Base-by-base conservation (phyloP, 2,113 vertebrate genomes). In the Oncorhynchus masou region DNA sequence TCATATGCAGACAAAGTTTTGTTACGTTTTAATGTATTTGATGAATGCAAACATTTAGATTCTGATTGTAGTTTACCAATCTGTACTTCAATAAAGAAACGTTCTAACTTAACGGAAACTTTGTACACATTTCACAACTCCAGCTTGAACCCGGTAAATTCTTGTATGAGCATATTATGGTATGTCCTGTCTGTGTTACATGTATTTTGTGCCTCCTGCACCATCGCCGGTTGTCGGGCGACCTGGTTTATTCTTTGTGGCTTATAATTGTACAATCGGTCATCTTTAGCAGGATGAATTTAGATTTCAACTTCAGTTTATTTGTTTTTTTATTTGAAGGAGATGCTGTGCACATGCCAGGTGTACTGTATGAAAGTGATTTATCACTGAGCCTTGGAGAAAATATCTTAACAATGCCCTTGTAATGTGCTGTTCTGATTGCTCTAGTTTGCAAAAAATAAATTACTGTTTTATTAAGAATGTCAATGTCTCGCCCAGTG, bases 21-120 rank as follows among this genome's bases (percentile, higher is more conserved):
- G 95, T 95, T 95, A 94, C 94, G 93, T 94, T 95, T 94, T 94
- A 94, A 94, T 95, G 94, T 96, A 96, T 96, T 95, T 94, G 95
- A 96, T 95, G 94, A 95, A 95, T 92, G 93, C 93, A 94, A 95
- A 57, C 94, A 91, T 95, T 94, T 93, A 92, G 91, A 95, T 94
- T 94, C 88, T 39, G 93, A 93, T 94, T 94, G 91, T 95, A 92
- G 92, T 93, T 91, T 93, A 93, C 91, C 91, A 93, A 92, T 94
- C 94, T 93, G 93, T 94, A 94, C 92, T 94, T 95, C n/a, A 59
- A 45, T 62, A 75, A 49, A 5, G 59, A 78, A 83, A 64, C 34
- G 73, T 68, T 34, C 16, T 5, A 68, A 83, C 31, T 45, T 22
- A 49, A 20, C 9, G 9, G 34, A 84, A 76, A 65, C 74, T 80